A percentile compares a stretch with the other conserved stretches of the same genome.
Evolutionary conservation across 2,113 vertebrate species (phyloP).

Genomic region (Nyctereutes procyonoides): DNA sequence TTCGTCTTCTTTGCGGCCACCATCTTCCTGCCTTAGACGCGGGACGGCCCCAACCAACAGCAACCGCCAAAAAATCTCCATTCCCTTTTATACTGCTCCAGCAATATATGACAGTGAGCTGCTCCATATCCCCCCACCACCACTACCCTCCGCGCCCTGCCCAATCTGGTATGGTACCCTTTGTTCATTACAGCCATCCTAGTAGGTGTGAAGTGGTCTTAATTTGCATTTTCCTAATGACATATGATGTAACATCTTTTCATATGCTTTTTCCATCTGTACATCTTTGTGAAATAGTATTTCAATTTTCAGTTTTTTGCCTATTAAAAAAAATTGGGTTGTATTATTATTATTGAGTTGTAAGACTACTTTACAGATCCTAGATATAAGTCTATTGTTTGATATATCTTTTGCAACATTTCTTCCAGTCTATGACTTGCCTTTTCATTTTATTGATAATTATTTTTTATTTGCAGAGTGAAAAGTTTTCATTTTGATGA

Average conservation of each 20-base stretch:
- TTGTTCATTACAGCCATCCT: not conserved
- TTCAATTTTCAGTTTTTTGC: not conserved
- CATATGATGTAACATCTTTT: not conserved
- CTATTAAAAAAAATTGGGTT: not conserved
- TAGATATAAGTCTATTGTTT: not conserved
- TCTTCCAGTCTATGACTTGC: not conserved
- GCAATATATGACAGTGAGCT: not conserved
- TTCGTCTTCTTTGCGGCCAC: no score
- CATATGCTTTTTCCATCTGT: not conserved
- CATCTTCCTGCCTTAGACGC: no score
- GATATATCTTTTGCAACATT: not conserved
- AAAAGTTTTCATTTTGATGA: constrained; percentile 9
- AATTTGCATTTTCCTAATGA: not conserved
- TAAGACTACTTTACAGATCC: not conserved
- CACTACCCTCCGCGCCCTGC: no score
- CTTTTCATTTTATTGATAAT: not conserved
- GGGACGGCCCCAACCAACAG: no score
- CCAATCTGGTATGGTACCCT: not conserved
- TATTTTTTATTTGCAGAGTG: not conserved
- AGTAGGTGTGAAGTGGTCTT: not conserved
- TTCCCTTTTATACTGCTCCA: not conserved
- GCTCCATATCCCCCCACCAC: not conserved
- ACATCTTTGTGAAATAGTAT: not conserved
- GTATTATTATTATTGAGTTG: not conserved
- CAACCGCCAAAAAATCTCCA: no score